Evolutionary conservation across 2,888 invertebrate genomes (phyloP).

Genomic region (Pogonocherus hispidulus): DNA sequence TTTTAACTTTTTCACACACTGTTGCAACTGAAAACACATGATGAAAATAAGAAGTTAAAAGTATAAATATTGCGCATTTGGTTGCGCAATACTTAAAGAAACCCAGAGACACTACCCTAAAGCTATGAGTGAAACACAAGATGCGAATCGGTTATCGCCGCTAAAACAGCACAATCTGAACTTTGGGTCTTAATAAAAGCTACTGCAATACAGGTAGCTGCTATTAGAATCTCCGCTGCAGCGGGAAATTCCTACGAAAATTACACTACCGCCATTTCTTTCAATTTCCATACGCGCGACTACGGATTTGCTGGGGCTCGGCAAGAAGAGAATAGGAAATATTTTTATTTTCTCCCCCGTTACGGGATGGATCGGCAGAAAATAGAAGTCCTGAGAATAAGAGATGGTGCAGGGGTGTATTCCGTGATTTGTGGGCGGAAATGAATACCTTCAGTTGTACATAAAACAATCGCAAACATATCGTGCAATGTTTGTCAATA

Average conservation of each 20-base stretch:
- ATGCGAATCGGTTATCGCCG: no score
- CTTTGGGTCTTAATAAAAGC: background rate
- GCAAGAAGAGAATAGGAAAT: constrained; percentile 62
- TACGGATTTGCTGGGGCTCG: constrained; percentile 60
- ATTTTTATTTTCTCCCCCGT: constrained; percentile 63
- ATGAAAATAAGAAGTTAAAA: no score
- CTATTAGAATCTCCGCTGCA: constrained; percentile 2
- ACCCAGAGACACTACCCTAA: no score
- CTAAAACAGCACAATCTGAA: background rate
- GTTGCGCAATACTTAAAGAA: no score
- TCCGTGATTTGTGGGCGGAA: background rate
- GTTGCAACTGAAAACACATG: no score
- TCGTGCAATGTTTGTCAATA: no score
- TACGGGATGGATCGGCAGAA: constrained; percentile 56
- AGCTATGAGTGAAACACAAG: no score
- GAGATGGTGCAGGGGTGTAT: background rate
- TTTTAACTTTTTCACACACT: no score
- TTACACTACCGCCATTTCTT: constrained; percentile 59
- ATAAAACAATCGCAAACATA: no score
- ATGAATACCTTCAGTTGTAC: background rate
- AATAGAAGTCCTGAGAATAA: constrained; percentile 62
- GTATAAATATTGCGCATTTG: no score
- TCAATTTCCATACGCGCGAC: constrained; percentile 64
- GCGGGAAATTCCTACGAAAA: constrained; percentile 9
- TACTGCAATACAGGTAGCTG: background rate